These are phyloP conservation scores for Ophioninae sp. DNA, from an alignment of 2,888 invertebrate species.

Conservation along the genomic window DNA sequence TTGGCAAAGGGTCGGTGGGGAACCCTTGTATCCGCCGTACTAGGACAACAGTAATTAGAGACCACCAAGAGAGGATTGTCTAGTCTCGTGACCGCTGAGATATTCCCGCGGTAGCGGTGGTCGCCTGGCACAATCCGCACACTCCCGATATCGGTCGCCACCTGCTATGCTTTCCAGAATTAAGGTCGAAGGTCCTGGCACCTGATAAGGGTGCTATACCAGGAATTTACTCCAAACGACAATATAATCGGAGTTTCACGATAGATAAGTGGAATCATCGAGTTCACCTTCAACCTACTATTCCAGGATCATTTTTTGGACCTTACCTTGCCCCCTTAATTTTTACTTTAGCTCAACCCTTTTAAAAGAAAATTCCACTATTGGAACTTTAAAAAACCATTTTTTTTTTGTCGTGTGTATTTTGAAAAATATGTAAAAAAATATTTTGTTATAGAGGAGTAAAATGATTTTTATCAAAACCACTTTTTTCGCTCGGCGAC, in stretches of 20 bases:
- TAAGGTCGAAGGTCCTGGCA: slow-evolving; percentile 62
- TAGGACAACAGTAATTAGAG: slow-evolving; percentile 60
- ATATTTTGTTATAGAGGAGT: too few relatives aligned
- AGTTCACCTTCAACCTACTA: too few relatives aligned
- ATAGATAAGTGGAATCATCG: background rate
- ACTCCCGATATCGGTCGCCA: slow-evolving; percentile 57
- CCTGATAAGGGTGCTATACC: slow-evolving; percentile 50
- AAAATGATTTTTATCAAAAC: too few relatives aligned
- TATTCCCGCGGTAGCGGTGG: slow-evolving; percentile 54
- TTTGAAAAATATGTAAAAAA: too few relatives aligned
- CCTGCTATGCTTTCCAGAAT: slow-evolving; percentile 50
- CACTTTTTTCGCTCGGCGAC: too few relatives aligned
- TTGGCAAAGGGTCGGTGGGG: slow-evolving; percentile 23
- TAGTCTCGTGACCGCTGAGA: slow-evolving; percentile 59
- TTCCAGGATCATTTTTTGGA: background rate
- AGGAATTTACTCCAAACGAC: slow-evolving; percentile 49
- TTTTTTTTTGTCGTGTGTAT: too few relatives aligned
- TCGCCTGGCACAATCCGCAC: slow-evolving; percentile 47
- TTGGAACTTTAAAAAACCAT: too few relatives aligned
- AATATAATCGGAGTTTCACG: background rate
- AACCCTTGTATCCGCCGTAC: slow-evolving; percentile 25
- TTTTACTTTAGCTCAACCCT: too few relatives aligned
- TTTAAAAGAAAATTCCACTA: too few relatives aligned
- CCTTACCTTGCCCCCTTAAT: background rate
- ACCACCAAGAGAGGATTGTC: slow-evolving; percentile 55